Base-by-base conservation (phyloP, 2,888 invertebrate species). In the Therioaphis trifolii region DNA sequence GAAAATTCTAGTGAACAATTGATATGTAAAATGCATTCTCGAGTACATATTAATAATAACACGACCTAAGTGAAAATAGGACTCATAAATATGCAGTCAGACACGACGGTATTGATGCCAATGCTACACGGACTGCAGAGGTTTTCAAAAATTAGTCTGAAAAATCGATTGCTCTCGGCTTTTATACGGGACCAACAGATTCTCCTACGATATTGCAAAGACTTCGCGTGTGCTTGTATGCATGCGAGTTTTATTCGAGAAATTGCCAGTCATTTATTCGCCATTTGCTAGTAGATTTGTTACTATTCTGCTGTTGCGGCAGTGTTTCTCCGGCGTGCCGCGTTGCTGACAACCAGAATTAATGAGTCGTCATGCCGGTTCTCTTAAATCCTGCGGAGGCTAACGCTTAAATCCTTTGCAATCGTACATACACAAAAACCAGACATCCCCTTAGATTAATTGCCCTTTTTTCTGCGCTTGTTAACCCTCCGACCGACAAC, bases 291-390 rank as follows among this genome's bases (percentile, higher is more conserved):
- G 77, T 77, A 66, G 77, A 77, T 77, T 66, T 77, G 77, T 77
- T 27, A 76, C 61, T 43, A 14, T 66, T 46, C 12, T 40, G 27
- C 58, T 24, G 14, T 24, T 27, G 69, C 61, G 15, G 69, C 61
- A 43, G 69, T 35, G 43, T 24, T 18, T 21, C 24, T 43, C 27
- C 80, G 2, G 58, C 49, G 61, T 21, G 24, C 55, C 27, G 35
- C 46, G 55, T 43, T 69, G 52, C 82, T 82, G 82, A 82, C 82
- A 74, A 63, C 74, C 63, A 63, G 82, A 74, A 82, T 82, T 82
- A 82, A 82, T 82, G 82, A 82, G 82, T 74, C 82, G 63, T 82
- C 82, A 82, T 82, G 82, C 74, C 74, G 82, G 82, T 82, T 40
- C 74, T 66, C 74, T 74, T 74, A 82, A 82, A 82, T 82, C 82